Conservation (phyloP, 2,113 vertebrate species). For the Pterocles burchelli region DNA sequence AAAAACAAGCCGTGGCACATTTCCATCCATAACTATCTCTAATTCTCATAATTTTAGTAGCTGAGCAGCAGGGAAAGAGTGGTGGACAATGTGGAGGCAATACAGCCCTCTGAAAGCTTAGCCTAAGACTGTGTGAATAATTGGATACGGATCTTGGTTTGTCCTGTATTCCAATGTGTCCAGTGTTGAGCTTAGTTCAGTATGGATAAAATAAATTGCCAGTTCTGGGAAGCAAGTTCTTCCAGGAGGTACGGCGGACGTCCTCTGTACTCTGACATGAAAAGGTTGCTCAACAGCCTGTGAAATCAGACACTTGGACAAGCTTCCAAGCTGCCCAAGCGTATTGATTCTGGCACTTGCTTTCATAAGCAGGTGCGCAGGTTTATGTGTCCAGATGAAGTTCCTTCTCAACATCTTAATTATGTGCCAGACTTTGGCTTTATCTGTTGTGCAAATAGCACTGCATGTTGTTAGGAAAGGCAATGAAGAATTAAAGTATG, state of each 20-base stretch:
- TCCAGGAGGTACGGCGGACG: not conserved
- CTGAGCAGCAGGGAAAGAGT: not conserved
- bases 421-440: not conserved
- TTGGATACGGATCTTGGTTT: not conserved
- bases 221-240: not conserved
- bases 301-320: slow-evolving; percentile 7
- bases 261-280: not conserved
- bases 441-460: not conserved
- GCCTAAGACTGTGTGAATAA: not conserved
- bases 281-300: not conserved
- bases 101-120: not conserved
- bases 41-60: not conserved
- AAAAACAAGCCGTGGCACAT: not conserved
- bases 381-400: slow-evolving; percentile 37
- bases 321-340: not conserved
- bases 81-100: not conserved
- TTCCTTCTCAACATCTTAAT: slow-evolving; percentile 44
- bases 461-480: not conserved
- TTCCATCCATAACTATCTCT: not conserved
- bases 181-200: not conserved
- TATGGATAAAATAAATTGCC: not conserved
- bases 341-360: slow-evolving; percentile 17
- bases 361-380: not conserved
- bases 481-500: not conserved
- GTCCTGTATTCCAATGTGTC: not conserved